phyloP scores from a whole-genome alignment of 37 sponge, comb jelly and placozoan genomes.

The Chondrosia reniformis region DNA sequence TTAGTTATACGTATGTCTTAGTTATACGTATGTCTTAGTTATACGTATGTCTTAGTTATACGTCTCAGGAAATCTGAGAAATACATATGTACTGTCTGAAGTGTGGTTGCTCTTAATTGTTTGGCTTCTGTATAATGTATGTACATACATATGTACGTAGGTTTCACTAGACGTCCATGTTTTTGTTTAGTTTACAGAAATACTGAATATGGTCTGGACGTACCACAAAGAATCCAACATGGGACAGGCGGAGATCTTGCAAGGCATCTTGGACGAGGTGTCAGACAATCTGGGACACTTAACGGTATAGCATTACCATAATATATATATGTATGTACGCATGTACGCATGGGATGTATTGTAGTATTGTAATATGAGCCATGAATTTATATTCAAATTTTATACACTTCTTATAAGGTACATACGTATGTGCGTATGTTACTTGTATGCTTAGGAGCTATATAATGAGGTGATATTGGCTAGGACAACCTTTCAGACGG shows the following conservation, averaged over 20 bases:
- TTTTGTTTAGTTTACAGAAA: constrained; percentile 43
- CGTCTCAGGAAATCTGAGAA: too few species aligned
- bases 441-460: neutral
- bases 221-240: constrained; percentile 61
- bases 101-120: too few species aligned
- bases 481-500: neutral
- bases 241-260: constrained; percentile 30
- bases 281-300: constrained; percentile 22
- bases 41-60: too few species aligned
- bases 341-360: neutral
- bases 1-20: too few species aligned
- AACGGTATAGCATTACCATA: neutral
- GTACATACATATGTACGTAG: neutral
- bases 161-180: neutral
- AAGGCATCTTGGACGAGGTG: constrained; percentile 42
- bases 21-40: too few species aligned
- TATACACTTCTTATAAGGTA: too few species aligned
- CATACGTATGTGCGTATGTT: too few species aligned
- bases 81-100: too few species aligned
- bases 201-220: constrained; percentile 38
- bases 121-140: too few species aligned
- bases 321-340: neutral
- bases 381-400: too few species aligned
- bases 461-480: constrained; percentile 8
- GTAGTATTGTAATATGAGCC: too few species aligned